phyloP scores from a whole-genome alignment of 2,888 invertebrate genomes.

The Proisotoma minuta region DNA sequence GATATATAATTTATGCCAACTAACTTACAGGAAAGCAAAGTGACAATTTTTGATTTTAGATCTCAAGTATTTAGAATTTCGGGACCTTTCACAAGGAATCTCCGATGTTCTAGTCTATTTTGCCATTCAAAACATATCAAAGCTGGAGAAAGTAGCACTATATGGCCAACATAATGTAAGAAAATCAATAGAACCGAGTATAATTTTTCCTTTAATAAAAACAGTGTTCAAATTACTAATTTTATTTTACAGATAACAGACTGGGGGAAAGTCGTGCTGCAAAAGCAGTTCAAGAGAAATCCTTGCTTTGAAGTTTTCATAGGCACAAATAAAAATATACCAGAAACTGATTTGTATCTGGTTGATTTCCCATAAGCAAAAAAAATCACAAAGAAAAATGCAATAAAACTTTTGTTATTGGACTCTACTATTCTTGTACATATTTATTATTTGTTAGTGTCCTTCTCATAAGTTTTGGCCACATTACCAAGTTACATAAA shows the following conservation, averaged over 20 bases:
- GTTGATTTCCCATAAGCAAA: slow-evolving; percentile 9
- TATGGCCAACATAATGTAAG: not conserved
- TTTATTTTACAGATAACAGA: slow-evolving; percentile 1
- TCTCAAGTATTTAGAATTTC: slow-evolving; percentile 1
- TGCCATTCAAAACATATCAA: slow-evolving; percentile 9
- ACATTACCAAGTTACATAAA: no score
- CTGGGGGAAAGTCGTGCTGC: slow-evolving; percentile 2
- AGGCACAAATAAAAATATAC: not conserved
- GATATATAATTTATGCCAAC: no score
- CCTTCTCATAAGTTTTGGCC: no score
- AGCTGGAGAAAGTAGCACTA: slow-evolving; percentile 2
- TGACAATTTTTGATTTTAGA: no score
- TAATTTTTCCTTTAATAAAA: not conserved
- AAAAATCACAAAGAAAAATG: no score
- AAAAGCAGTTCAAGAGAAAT: not conserved
- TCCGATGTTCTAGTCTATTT: not conserved
- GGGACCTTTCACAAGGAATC: not conserved
- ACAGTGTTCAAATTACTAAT: no score
- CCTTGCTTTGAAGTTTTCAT: not conserved
- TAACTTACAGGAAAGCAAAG: no score
- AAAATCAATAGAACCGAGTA: not conserved
- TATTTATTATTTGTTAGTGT: no score
- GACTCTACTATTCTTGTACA: no score
- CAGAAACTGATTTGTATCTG: not conserved
- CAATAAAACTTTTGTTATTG: no score